Evolutionary conservation across 2,113 vertebrate species (phyloP).

Genomic region (Rutilus rutilus): DNA sequence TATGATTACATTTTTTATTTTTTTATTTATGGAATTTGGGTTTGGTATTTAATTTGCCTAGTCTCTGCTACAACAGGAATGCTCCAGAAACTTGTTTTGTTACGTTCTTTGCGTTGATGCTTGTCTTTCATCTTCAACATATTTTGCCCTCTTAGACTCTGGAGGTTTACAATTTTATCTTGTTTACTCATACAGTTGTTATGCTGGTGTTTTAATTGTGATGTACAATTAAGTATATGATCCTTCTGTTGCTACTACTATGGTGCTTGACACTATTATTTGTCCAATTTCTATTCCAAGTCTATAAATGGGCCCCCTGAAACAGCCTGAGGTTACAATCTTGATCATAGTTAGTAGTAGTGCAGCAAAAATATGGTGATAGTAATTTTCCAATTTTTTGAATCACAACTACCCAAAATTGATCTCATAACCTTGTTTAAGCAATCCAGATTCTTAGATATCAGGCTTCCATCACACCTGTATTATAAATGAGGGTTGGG

Average conservation of each 20-base stretch:
- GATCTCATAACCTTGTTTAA: no score
- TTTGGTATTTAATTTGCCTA: neutral
- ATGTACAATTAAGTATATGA: neutral
- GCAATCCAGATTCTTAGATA: no score
- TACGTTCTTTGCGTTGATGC: neutral
- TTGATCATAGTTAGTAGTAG: no score
- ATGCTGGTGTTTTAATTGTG: no score
- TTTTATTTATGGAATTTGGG: neutral
- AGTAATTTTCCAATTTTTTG: no score
- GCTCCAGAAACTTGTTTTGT: neutral
- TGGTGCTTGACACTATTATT: neutral
- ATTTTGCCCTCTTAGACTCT: neutral
- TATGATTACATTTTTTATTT: neutral
- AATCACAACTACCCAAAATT: no score
- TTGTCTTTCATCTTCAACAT: neutral
- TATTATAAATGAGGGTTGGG: no score
- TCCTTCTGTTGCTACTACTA: neutral
- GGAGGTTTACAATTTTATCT: neutral
- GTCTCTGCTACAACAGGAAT: conserved; percentile 20
- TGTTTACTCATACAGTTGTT: neutral
- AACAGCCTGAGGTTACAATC: no score
- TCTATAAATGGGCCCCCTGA: no score
- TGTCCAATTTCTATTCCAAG: no score
- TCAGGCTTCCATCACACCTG: no score
- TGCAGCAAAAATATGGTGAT: no score